Conservation (phyloP, 2,797 vertebrate genomes). For the Chaunax sp. region DNA sequence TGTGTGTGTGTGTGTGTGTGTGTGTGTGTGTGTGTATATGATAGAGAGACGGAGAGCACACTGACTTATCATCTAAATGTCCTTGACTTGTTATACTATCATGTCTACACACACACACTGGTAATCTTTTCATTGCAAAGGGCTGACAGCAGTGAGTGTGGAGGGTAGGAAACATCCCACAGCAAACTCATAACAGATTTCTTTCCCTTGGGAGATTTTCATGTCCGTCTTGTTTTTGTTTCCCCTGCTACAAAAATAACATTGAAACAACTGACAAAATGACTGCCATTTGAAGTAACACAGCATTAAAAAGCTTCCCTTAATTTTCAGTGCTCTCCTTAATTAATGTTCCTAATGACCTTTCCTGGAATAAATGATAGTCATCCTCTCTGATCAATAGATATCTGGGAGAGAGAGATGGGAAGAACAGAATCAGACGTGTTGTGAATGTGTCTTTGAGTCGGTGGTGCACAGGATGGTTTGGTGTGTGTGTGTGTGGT, state of each 20-base stretch:
- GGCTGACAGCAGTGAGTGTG: slow-evolving; percentile 14
- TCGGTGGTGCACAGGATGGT: no score
- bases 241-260: neutral
- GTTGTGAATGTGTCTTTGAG: no score
- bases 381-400: slow-evolving; percentile 42
- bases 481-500: slow-evolving; percentile 11
- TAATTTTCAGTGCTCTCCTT: neutral
- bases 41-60: neutral
- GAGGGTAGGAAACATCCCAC: neutral
- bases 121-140: slow-evolving; percentile 43
- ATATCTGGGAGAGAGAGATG: neutral
- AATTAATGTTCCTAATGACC: slow-evolving; percentile 10
- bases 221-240: neutral
- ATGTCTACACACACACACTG: slow-evolving; percentile 7
- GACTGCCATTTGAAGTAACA: neutral
- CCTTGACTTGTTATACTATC: slow-evolving; percentile 38
- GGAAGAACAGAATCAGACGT: no score
- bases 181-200: slow-evolving; percentile 18
- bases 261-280: neutral
- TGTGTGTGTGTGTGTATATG: no score
- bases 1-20: no score
- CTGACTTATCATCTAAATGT: slow-evolving; percentile 32
- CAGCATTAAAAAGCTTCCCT: neutral
- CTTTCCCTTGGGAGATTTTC: neutral
- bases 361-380: slow-evolving; percentile 3